phyloP scores from a whole-genome alignment of 2,888 invertebrate genomes.

The Spilosoma lubricipeda region DNA sequence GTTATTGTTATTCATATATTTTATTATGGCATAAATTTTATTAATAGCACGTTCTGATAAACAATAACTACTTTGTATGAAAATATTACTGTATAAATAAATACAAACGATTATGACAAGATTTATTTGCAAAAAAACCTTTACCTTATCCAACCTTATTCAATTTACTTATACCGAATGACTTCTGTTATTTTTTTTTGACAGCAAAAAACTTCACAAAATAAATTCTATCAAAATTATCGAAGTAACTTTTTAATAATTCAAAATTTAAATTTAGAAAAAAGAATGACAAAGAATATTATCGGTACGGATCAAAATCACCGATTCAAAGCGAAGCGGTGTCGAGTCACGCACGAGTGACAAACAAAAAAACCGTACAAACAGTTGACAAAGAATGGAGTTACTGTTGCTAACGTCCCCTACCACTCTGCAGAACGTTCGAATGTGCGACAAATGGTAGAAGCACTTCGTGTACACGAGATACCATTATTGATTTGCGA shows the following conservation, averaged over 20 bases:
- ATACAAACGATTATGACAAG: not conserved
- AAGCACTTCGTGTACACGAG: constrained; percentile 31
- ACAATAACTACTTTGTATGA: too few species aligned
- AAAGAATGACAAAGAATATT: constrained; percentile 5
- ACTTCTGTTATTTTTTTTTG: not conserved
- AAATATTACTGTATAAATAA: not conserved
- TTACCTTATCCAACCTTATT: not conserved
- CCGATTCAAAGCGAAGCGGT: constrained; percentile 45
- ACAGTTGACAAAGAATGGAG: constrained; percentile 50
- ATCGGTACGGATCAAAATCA: constrained; percentile 51
- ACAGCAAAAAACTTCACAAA: constrained; percentile 4
- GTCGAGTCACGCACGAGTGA: constrained; percentile 52
- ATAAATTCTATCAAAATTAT: constrained; percentile 4
- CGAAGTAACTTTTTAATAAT: constrained; percentile 9
- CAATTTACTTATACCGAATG: not conserved
- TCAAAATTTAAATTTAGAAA: constrained; percentile 10
- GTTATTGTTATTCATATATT: not conserved
- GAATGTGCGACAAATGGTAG: constrained; percentile 29
- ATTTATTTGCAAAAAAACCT: not conserved
- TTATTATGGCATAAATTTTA: too few species aligned
- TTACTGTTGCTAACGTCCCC: constrained; percentile 49
- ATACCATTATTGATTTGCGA: constrained; percentile 21
- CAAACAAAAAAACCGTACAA: constrained; percentile 47
- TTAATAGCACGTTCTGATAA: too few species aligned
- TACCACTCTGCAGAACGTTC: constrained; percentile 26